A percentile compares a stretch with the other conserved stretches of the same genome.
Conservation (phyloP, 2,888 invertebrate species). For the Agrotis ipsilon region DNA sequence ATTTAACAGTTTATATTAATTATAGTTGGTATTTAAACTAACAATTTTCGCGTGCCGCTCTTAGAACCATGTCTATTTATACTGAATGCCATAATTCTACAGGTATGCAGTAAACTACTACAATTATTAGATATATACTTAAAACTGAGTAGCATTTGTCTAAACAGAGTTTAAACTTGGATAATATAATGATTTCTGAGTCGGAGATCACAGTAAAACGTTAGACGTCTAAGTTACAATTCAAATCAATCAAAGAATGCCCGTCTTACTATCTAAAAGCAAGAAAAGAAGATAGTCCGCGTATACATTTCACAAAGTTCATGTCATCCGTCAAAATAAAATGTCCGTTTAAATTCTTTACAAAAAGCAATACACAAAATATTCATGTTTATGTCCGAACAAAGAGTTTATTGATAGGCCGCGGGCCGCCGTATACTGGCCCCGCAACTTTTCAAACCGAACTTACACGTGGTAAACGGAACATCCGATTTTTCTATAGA, state of each 20-base stretch:
- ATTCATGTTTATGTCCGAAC: conserved; percentile 51
- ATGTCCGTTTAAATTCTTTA: conserved; percentile 38
- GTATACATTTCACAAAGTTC: conserved; percentile 20
- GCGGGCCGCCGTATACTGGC: conserved; percentile 36
- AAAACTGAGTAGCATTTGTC: conserved; percentile 28
- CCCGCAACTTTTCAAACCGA: conserved; percentile 56
- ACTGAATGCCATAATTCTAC: conserved; percentile 42
- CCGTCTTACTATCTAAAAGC: not conserved
- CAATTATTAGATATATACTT: conserved; percentile 21
- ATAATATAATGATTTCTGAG: conserved; percentile 32
- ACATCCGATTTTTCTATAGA: conserved; percentile 62
- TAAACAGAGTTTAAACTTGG: not conserved
- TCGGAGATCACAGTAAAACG: conserved; percentile 3
- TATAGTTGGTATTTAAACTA: conserved; percentile 44
- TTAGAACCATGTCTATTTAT: conserved; percentile 41
- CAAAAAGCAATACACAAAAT: conserved; percentile 41
- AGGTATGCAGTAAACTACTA: conserved; percentile 37
- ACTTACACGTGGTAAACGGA: conserved; percentile 37
- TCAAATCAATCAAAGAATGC: conserved; percentile 20
- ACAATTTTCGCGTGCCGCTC: conserved; percentile 31
- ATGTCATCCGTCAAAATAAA: conserved; percentile 43
- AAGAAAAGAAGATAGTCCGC: conserved; percentile 6
- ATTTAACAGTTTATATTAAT: conserved; percentile 24
- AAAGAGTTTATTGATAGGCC: conserved; percentile 58
- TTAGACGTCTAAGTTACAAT: not conserved